Percentiles rank a stretch among this genome's conserved stretches.
These are phyloP conservation scores for Dryobotodes eremita DNA, from an alignment of 2,888 invertebrate genomes.

Conservation along the genomic window DNA sequence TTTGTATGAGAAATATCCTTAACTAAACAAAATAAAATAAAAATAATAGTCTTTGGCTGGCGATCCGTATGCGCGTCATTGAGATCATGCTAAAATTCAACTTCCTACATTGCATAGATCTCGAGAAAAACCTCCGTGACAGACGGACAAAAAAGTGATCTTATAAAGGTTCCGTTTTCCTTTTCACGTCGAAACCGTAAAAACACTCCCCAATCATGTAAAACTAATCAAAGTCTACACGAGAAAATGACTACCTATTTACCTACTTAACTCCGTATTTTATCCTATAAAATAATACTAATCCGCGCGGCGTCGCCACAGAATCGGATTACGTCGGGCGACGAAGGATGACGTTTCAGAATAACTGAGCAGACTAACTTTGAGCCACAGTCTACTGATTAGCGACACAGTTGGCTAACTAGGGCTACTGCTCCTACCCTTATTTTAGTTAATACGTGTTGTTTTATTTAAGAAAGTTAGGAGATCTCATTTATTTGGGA, in stretches of 20 bases:
- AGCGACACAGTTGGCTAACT: constrained; percentile 43
- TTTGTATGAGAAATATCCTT: not conserved
- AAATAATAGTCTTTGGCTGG: no score
- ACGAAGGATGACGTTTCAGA: constrained; percentile 36
- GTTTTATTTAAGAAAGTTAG: constrained; percentile 22
- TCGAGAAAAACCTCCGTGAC: no score
- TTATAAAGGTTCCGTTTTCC: no score
- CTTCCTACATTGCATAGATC: no score
- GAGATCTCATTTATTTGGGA: constrained; percentile 20
- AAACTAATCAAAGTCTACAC: constrained; percentile 8
- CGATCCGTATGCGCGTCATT: no score
- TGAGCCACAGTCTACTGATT: constrained; percentile 56
- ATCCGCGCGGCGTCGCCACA: constrained; percentile 43
- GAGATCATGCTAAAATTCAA: no score
- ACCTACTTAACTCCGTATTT: constrained; percentile 34
- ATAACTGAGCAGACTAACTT: constrained; percentile 47
- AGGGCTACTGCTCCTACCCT: not conserved
- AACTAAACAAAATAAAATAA: not conserved
- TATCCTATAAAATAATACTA: constrained; percentile 57
- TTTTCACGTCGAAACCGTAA: not conserved
- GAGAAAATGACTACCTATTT: constrained; percentile 29
- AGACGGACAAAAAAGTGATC: no score
- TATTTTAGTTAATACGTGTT: constrained; percentile 28
- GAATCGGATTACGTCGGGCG: constrained; percentile 59
- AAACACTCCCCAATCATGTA: not conserved